Evolutionary conservation across 2,113 vertebrate genomes (phyloP).

Genomic region (Ascaphus truei): DNA sequence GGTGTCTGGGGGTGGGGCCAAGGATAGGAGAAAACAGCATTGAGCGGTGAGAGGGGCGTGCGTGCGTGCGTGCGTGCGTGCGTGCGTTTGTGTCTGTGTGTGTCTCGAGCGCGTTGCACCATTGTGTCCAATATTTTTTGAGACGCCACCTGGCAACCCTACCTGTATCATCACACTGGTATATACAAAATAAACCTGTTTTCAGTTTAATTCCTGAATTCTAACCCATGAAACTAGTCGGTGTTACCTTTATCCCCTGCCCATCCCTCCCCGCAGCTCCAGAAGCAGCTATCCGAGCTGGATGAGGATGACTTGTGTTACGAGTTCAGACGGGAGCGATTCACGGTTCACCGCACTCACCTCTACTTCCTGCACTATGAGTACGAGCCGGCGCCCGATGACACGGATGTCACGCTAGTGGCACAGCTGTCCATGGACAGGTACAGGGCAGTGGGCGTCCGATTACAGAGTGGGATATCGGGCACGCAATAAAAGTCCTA

Average conservation of each 20-base stretch:
- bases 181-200: too few relatives aligned
- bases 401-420: constrained; percentile 88
- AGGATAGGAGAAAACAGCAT: too few relatives aligned
- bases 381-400: constrained; percentile 74
- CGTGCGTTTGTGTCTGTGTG: too few relatives aligned
- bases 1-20: too few relatives aligned
- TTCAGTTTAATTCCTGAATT: too few relatives aligned
- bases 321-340: constrained; percentile 91
- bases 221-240: not conserved
- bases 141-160: too few relatives aligned
- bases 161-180: too few relatives aligned
- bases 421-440: constrained; percentile 99
- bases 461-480: not conserved
- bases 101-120: too few relatives aligned
- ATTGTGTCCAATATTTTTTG: too few relatives aligned
- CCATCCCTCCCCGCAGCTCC: constrained; percentile 74
- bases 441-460: constrained; percentile 46
- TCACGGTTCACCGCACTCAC: constrained; percentile 94
- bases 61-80: too few relatives aligned
- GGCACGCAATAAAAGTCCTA: not conserved
- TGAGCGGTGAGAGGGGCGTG: too few relatives aligned
- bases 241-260: not conserved
- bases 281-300: constrained; percentile 91
- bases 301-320: constrained; percentile 96
- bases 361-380: constrained; percentile 95